Evolutionary conservation across 2,888 invertebrate species (phyloP).

Genomic region (Tipula confusa): DNA sequence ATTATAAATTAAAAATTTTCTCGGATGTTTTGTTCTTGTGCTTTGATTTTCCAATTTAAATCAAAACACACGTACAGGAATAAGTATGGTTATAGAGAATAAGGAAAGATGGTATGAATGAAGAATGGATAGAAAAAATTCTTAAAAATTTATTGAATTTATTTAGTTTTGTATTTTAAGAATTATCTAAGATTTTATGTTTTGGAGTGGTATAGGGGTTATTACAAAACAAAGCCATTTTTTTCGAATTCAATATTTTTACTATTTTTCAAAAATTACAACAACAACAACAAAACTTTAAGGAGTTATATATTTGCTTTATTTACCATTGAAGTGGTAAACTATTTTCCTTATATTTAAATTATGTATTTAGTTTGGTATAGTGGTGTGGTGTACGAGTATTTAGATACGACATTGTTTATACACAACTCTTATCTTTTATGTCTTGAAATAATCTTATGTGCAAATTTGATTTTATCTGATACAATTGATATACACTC

Average conservation of each 20-base stretch:
- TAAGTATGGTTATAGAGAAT: neutral
- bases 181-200: neutral
- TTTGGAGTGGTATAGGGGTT: too few species aligned
- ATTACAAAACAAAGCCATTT: neutral
- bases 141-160: neutral
- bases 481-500: neutral
- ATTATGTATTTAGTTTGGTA: neutral
- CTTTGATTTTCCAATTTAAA: neutral
- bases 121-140: neutral
- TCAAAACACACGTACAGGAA: neutral
- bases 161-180: neutral
- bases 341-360: neutral
- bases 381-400: neutral
- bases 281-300: neutral
- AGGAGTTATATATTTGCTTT: neutral
- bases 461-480: neutral
- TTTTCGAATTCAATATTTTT: neutral
- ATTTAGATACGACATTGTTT: neutral
- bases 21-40: neutral
- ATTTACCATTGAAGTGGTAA: constrained; percentile 4
- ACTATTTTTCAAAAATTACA: neutral
- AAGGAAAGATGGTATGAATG: neutral
- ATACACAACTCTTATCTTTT: neutral
- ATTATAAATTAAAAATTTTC: neutral
- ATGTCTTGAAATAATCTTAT: neutral